phyloP scores from a whole-genome alignment of 1,140 invertebrate species.

The Dreissena polymorpha region DNA sequence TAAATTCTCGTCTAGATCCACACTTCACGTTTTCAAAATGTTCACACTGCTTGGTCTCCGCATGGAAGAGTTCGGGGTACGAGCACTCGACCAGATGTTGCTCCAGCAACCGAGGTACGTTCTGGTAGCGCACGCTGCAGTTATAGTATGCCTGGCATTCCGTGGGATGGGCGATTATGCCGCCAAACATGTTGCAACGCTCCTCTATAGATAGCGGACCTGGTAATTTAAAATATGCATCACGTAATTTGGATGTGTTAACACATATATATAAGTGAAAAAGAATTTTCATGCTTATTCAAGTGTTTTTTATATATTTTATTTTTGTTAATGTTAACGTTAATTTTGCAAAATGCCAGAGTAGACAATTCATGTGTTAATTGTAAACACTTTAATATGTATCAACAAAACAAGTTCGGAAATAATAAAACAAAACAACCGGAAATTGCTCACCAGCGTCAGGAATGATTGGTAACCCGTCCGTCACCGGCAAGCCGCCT shows the following conservation, averaged over 20 bases:
- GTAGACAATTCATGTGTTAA: too few relatives aligned
- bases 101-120: constrained; percentile 49
- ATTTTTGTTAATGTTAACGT: too few relatives aligned
- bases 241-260: background rate
- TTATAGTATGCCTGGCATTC: constrained; percentile 66
- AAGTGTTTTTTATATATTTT: too few relatives aligned
- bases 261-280: too few relatives aligned
- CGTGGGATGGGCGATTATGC: constrained; percentile 54
- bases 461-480: background rate
- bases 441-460: too few relatives aligned
- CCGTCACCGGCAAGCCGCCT: background rate
- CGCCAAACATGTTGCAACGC: constrained; percentile 32
- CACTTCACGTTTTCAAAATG: constrained; percentile 57
- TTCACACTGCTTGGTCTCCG: constrained; percentile 54
- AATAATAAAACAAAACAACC: too few relatives aligned
- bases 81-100: constrained; percentile 62
- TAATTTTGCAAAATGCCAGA: too few relatives aligned
- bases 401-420: too few relatives aligned
- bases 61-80: constrained; percentile 63
- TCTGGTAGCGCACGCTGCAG: constrained; percentile 47
- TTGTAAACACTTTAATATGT: too few relatives aligned
- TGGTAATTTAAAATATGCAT: background rate
- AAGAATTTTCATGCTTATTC: too few relatives aligned
- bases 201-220: constrained; percentile 40
- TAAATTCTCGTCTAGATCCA: constrained; percentile 56